phyloP scores from a whole-genome alignment of 2,888 invertebrate genomes.

The Podabrus alpinus region DNA sequence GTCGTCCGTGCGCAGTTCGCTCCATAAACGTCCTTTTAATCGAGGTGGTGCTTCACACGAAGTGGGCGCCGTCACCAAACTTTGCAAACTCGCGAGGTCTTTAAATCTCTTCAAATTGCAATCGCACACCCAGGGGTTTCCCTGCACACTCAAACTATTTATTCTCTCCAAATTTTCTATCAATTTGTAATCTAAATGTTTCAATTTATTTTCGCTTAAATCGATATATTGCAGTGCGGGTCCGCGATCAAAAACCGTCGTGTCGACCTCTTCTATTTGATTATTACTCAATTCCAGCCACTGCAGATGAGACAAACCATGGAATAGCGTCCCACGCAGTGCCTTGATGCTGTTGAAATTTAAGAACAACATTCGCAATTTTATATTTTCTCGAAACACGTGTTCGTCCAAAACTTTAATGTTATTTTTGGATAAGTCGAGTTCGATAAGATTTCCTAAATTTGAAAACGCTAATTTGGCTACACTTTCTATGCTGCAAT shows the following conservation, averaged over 20 bases:
- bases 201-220: constrained; percentile 75
- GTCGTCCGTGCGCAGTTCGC: constrained; percentile 68
- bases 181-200: constrained; percentile 65
- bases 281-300: constrained; percentile 80
- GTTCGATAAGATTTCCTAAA: constrained; percentile 77
- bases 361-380: constrained; percentile 72
- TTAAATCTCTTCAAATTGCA: constrained; percentile 80
- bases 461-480: constrained; percentile 76
- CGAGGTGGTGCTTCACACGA: constrained; percentile 72
- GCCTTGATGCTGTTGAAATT: constrained; percentile 76
- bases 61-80: constrained; percentile 76
- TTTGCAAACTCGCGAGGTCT: constrained; percentile 73
- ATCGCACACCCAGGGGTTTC: constrained; percentile 89
- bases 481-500: constrained; percentile 75
- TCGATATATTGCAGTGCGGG: constrained; percentile 70
- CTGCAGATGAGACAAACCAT: constrained; percentile 71
- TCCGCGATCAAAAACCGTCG: constrained; percentile 69
- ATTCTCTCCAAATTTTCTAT: constrained; percentile 69
- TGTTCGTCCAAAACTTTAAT: constrained; percentile 68
- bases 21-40: constrained; percentile 74
- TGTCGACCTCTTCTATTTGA: constrained; percentile 68
- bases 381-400: constrained; percentile 72
- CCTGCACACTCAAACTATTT: constrained; percentile 73
- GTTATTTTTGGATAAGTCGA: constrained; percentile 79
- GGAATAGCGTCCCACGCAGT: constrained; percentile 58